A percentile compares a stretch with the other conserved stretches of the same genome.
Conservation (phyloP, 2,797 vertebrate species). For the Scyliorhinus canicula region DNA sequence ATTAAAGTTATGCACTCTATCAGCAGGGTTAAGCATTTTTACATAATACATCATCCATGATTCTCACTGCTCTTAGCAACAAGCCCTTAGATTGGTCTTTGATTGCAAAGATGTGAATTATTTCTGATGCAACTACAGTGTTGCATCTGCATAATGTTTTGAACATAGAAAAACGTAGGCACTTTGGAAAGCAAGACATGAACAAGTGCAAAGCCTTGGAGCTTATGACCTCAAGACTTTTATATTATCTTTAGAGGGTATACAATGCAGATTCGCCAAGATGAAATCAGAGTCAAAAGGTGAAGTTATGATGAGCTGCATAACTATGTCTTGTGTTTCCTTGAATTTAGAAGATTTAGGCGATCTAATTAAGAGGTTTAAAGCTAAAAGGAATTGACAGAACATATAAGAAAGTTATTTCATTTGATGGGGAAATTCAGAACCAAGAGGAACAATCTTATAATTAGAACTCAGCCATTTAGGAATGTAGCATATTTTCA, state of each 20-base stretch:
- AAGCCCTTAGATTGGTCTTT: not conserved
- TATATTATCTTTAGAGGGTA: no score
- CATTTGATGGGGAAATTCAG: not conserved
- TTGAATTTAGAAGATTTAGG: no score
- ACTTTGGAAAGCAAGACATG: not conserved
- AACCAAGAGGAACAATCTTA: not conserved
- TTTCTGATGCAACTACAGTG: not conserved
- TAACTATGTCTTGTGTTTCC: no score
- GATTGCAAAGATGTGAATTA: not conserved
- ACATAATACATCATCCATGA: not conserved
- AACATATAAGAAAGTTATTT: not conserved
- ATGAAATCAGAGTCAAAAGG: no score
- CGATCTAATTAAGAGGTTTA: not conserved
- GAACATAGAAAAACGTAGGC: not conserved
- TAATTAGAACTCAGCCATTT: not conserved
- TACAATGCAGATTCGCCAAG: no score
- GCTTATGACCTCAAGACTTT: no score
- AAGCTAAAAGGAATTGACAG: not conserved
- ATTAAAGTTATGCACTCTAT: not conserved
- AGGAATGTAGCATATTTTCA: not conserved
- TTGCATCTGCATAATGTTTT: not conserved
- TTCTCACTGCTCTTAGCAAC: not conserved
- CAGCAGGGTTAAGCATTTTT: not conserved
- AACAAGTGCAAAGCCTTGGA: not conserved
- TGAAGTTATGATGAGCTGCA: no score